Conservation (phyloP, 2,797 vertebrate genomes). For the Bovichtus diacanthus region DNA sequence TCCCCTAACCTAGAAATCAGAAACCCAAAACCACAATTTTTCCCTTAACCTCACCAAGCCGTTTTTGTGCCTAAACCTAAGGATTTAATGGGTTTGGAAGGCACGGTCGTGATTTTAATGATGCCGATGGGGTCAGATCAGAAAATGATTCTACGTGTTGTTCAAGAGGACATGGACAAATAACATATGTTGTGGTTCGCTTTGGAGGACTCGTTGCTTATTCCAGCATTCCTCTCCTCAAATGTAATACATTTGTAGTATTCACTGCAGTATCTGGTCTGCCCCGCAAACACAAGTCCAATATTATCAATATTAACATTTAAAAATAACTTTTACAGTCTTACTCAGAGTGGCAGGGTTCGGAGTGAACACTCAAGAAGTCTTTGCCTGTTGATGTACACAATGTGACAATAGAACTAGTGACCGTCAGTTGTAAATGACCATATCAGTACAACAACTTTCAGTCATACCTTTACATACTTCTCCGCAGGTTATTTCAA, state of each 20-base stretch:
- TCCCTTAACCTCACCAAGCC: background rate
- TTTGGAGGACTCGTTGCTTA: background rate
- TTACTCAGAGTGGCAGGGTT: background rate
- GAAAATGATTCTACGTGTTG: background rate
- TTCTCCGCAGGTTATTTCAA: constrained; percentile 9
- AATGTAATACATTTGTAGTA: background rate
- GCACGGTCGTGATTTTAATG: too few species aligned
- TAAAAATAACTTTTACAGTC: background rate
- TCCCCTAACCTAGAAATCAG: too few species aligned
- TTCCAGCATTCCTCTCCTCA: constrained; percentile 1
- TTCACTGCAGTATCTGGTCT: background rate
- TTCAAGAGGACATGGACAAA: background rate
- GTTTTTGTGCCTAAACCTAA: background rate
- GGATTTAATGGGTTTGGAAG: background rate
- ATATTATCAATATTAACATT: background rate
- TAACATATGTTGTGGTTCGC: background rate
- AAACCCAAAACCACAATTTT: background rate
- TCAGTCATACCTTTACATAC: background rate
- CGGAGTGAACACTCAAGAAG: background rate
- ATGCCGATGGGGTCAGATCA: background rate
- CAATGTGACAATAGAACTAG: background rate
- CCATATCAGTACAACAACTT: background rate
- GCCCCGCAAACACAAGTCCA: background rate
- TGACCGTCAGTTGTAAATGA: background rate
- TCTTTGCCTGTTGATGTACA: background rate